These are phyloP conservation scores for Caenorhabditis wallacei DNA, from an alignment of 2,888 invertebrate species.

Conservation along the genomic window DNA sequence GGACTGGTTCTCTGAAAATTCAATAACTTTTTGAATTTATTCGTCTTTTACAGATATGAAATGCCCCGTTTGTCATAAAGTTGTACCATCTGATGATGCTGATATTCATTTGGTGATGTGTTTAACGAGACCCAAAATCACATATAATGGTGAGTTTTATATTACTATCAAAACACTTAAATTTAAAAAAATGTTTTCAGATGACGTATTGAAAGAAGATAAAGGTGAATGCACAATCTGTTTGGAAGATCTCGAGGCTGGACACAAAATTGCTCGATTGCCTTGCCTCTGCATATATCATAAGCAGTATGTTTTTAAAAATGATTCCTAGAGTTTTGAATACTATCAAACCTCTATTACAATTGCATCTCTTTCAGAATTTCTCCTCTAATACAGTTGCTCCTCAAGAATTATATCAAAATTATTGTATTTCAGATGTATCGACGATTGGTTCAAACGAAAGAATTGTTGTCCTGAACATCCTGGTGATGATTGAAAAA, in stretches of 20 bases:
- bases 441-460: conserved; percentile 99
- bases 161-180: not conserved
- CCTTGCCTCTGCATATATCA: conserved; percentile 99
- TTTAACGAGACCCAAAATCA: conserved; percentile 98
- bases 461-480: conserved; percentile 99
- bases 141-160: conserved; percentile 97
- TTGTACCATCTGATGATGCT: conserved; percentile 97
- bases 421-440: conserved; percentile 96
- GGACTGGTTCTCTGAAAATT: conserved; percentile 20
- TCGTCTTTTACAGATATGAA: conserved; percentile 89
- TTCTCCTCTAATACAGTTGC: too few relatives aligned
- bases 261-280: conserved; percentile 97
- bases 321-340: too few relatives aligned
- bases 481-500: conserved; percentile 89
- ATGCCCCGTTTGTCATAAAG: conserved; percentile 99
- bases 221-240: conserved; percentile 99
- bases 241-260: conserved; percentile 95
- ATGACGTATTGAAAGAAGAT: conserved; percentile 95
- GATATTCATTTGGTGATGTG: conserved; percentile 99
- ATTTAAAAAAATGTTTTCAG: conserved; percentile 86
- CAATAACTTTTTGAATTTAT: not conserved
- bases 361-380: too few relatives aligned
- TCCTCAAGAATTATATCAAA: too few relatives aligned
- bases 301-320: conserved; percentile 89
- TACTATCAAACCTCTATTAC: too few relatives aligned